Evolutionary conservation across 2,888 invertebrate genomes (phyloP).

Genomic region (Calameuta idolon): DNA sequence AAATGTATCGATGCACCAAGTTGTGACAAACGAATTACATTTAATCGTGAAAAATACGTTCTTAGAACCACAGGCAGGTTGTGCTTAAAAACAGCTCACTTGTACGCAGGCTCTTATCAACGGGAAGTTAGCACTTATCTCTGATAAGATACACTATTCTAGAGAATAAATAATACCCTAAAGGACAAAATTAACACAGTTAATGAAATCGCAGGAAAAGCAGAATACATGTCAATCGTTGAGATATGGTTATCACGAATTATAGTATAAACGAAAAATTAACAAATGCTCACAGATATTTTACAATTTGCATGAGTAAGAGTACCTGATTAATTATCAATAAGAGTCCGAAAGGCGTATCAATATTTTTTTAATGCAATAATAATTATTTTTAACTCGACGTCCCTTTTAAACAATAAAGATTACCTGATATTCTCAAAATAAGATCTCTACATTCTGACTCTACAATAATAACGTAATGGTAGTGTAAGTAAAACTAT

Average conservation of each 20-base stretch:
- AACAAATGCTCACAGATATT: background rate
- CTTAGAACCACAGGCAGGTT: background rate
- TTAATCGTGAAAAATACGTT: background rate
- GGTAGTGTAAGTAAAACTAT: background rate
- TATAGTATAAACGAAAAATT: background rate
- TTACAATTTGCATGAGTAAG: background rate
- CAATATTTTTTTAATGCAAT: background rate
- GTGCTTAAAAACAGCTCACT: background rate
- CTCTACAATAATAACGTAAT: no score
- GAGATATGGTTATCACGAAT: background rate
- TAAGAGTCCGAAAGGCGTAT: background rate
- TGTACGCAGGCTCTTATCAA: background rate
- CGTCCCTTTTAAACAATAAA: background rate
- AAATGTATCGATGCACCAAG: background rate
- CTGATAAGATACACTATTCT: background rate
- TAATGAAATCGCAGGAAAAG: background rate
- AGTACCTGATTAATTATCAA: background rate
- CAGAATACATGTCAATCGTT: background rate
- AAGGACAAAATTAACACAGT: background rate
- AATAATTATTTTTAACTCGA: background rate
- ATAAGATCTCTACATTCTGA: no score
- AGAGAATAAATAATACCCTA: background rate
- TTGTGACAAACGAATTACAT: background rate
- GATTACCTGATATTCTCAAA: no score
- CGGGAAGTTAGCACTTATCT: background rate